Conservation (phyloP, 64 coral and sea anemone species). For the Stichodactyla helianthus region DNA sequence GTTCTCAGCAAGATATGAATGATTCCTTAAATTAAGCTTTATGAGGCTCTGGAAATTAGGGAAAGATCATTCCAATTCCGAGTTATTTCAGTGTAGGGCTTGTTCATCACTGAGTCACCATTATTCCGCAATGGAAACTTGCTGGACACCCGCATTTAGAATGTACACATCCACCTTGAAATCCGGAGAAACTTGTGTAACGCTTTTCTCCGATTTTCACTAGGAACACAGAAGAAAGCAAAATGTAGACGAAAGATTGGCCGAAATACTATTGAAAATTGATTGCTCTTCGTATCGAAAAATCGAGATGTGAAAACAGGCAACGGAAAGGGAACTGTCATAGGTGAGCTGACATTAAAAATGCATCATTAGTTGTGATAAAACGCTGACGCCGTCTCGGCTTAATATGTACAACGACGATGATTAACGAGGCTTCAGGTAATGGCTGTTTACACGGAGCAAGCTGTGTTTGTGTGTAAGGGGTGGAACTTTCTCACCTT, state of each 20-base stretch:
- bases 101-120: neutral
- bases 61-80: conserved; percentile 8
- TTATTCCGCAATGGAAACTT: neutral
- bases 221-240: neutral
- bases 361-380: conserved; percentile 70
- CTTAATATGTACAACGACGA: conserved; percentile 38
- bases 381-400: conserved; percentile 65
- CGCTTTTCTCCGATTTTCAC: neutral
- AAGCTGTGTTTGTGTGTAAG: conserved; percentile 58
- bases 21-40: conserved; percentile 35
- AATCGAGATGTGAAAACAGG: conserved; percentile 1
- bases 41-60: conserved; percentile 31
- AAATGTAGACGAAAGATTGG: neutral
- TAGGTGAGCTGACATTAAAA: conserved; percentile 55
- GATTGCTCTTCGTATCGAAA: conserved; percentile 12
- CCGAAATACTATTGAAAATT: neutral
- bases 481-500: conserved; percentile 20
- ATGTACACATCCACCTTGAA: neutral
- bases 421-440: conserved; percentile 75
- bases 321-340: conserved; percentile 49
- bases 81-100: conserved; percentile 16
- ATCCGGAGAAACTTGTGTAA: neutral
- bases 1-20: conserved; percentile 34
- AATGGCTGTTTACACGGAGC: conserved; percentile 69
- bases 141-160: conserved; percentile 3